Base-by-base conservation (phyloP, 2,797 vertebrate genomes). In the Alosa sapidissima region DNA sequence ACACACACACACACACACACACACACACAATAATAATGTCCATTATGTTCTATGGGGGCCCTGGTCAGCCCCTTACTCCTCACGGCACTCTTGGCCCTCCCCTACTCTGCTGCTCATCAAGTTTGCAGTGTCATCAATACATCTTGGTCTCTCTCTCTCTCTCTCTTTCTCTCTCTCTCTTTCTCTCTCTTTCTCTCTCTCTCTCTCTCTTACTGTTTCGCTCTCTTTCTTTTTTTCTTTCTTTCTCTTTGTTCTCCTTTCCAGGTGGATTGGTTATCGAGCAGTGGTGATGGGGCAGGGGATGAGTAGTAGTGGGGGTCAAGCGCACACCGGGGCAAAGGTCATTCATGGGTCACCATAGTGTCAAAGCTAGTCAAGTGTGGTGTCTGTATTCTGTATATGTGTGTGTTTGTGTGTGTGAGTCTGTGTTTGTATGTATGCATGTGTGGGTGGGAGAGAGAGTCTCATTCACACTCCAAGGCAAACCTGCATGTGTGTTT, bases 181-280 rank as follows among this genome's bases (percentile, higher is more conserved):
- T 24, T 0, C 10, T 68, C 24, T 21, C 68, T 10, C 28, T 33
- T 62, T 21, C 2, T 21, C 24, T 36, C 62, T 36, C 11, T 28
- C 24, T 10, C 62, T 33, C 28, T 62, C 33, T 11, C 28, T 33
- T 24, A 5, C 2, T 21, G 6, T 36, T 24, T 36, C 11, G 9
- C 28, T 13, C 65, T 36, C 33, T 65, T 51, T 51, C 54, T 55
- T 33, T n/a, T 0, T 62, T 4, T 8, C 9, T 36, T 0, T 72
- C 33, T 72, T 4, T 55, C 19, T 21, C 54, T 55, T 55, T 55
- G 54, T 55, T 55, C 28, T 72, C 6, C 33, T 16, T 21, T 21
- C 4, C 72, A 47, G 72, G 41, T 21, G 41, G 41, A 78, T 78
- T 78, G 72, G 41, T 78, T 78, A 78, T 78, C 19, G 72, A 78